phyloP scores from a whole-genome alignment of 53 echinoderm and acorn worm genomes.

The Stichopus horrens region DNA sequence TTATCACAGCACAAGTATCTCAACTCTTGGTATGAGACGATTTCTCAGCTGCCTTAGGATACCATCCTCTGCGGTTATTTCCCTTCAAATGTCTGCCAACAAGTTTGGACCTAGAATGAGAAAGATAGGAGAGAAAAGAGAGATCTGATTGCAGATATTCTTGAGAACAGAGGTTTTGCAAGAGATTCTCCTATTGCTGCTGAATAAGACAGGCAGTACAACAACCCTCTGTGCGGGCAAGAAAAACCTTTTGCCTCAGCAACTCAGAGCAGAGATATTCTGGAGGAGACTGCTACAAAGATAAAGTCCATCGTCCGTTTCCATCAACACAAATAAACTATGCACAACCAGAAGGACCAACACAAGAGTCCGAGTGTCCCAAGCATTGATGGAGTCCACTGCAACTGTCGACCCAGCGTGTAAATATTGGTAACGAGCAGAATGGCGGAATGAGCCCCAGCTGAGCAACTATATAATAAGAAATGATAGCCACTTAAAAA shows the following conservation, averaged over 20 bases:
- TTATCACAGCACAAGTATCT: too few relatives aligned
- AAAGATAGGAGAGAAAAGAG: slow-evolving; percentile 8
- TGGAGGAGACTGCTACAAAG: slow-evolving; percentile 39
- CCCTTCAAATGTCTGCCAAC: slow-evolving; percentile 7
- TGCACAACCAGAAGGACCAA: background rate
- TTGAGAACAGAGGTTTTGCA: slow-evolving; percentile 5
- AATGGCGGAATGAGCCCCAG: slow-evolving; percentile 33
- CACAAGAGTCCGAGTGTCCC: background rate
- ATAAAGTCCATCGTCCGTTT: slow-evolving; percentile 23
- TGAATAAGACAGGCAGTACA: slow-evolving; percentile 53
- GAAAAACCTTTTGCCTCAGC: slow-evolving; percentile 53
- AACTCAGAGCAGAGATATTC: slow-evolving; percentile 48
- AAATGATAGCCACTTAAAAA: too few relatives aligned
- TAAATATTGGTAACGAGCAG: slow-evolving; percentile 1
- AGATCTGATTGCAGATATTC: slow-evolving; percentile 33
- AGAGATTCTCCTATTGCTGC: slow-evolving; percentile 38
- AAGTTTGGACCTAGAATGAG: slow-evolving; percentile 20
- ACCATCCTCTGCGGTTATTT: background rate
- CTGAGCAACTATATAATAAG: background rate
- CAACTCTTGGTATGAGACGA: background rate
- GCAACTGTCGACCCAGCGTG: background rate
- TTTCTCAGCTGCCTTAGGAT: background rate
- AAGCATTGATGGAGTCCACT: background rate
- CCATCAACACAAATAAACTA: slow-evolving; percentile 40
- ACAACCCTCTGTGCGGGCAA: slow-evolving; percentile 12